Evolutionary conservation across 2,797 vertebrate species (phyloP).

Genomic region (Paramormyrops hopkinsi): DNA sequence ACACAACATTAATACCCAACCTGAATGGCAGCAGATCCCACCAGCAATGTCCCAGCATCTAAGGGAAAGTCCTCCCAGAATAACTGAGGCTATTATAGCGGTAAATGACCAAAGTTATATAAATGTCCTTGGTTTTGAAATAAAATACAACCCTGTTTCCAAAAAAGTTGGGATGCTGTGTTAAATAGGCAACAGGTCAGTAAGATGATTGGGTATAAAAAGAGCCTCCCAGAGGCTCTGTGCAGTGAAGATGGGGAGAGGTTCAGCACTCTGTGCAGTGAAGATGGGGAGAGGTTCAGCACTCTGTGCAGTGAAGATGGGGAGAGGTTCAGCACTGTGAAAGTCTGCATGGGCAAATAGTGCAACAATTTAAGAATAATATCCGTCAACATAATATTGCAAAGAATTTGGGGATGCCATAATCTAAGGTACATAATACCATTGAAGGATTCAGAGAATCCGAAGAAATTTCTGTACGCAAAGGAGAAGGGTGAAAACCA

Average conservation of each 20-base stretch:
- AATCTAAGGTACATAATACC: neutral
- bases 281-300: no score
- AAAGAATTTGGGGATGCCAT: neutral
- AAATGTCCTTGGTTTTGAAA: neutral
- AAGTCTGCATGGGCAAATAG: neutral
- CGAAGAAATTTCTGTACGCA: neutral
- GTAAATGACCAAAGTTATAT: neutral
- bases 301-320: no score
- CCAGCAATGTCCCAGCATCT: neutral
- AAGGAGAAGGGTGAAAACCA: neutral
- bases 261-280: no score
- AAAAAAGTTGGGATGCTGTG: neutral
- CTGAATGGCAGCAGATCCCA: neutral
- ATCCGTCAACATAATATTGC: neutral
- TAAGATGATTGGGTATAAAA: neutral
- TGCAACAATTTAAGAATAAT: neutral
- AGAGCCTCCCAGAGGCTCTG: neutral
- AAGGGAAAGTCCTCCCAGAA: neutral
- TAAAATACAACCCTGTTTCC: neutral
- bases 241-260: neutral
- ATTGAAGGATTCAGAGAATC: neutral
- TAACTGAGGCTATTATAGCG: neutral
- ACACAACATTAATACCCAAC: neutral
- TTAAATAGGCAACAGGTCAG: neutral
- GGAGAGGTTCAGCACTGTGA: neutral